Conservation (phyloP, 2,113 vertebrate species). For the Vireo altiloquus region DNA sequence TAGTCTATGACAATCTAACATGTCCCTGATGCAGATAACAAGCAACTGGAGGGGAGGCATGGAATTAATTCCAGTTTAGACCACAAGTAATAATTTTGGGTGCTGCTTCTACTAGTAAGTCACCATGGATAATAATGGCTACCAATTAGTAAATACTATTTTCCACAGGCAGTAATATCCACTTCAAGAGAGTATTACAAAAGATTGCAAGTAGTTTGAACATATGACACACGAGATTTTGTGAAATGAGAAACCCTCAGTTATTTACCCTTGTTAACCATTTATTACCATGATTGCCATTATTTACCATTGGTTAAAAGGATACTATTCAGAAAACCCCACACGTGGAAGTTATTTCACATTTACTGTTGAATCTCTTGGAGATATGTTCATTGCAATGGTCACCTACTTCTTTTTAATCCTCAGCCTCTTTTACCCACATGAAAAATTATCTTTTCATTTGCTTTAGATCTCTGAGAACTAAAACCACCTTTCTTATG, state of each 20-base stretch:
- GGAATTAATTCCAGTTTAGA: background rate
- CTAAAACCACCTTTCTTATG: background rate
- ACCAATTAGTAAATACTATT: background rate
- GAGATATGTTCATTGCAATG: background rate
- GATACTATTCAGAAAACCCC: background rate
- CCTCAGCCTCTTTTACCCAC: background rate
- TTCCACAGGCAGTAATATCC: background rate
- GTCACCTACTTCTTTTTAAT: background rate
- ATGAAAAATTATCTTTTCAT: background rate
- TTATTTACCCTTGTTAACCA: background rate
- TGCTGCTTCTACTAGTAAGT: background rate
- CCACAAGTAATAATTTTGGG: background rate
- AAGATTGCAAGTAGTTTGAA: background rate
- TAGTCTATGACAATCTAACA: background rate
- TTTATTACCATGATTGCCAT: background rate
- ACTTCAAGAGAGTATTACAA: background rate
- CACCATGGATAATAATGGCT: background rate
- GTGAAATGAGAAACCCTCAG: background rate
- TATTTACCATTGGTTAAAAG: background rate
- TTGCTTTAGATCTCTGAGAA: background rate
- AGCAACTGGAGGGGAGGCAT: background rate
- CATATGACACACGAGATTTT: background rate
- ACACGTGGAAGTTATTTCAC: background rate
- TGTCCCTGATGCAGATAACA: background rate
- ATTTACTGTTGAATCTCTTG: background rate